These are phyloP conservation scores for Lasioglossum zephyrum DNA, from an alignment of 2,888 invertebrate genomes.

Conservation along the genomic window DNA sequence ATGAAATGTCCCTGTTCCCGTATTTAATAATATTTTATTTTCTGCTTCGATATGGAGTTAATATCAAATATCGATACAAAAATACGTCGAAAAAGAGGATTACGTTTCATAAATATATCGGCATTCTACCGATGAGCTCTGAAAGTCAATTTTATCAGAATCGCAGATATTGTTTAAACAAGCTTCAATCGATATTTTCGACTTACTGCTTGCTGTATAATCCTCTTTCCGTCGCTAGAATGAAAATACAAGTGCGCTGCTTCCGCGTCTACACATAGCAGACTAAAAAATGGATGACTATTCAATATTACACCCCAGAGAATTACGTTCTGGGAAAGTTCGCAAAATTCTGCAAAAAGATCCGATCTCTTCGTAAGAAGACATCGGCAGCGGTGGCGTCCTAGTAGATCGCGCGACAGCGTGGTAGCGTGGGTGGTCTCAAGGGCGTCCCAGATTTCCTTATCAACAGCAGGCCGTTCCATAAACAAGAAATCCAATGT, in stretches of 20 bases:
- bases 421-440: conserved; percentile 3
- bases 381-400: neutral
- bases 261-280: neutral
- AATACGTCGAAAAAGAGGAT: no score
- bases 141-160: no score
- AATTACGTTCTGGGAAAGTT: neutral
- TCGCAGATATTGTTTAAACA: neutral
- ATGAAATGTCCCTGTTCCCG: neutral
- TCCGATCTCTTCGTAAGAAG: neutral
- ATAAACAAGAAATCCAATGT: conserved; percentile 32
- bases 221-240: neutral
- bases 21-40: neutral
- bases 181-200: neutral
- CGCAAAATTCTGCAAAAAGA: neutral
- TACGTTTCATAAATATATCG: neutral
- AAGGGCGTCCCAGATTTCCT: conserved; percentile 28
- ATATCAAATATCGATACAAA: no score
- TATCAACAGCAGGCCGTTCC: conserved; percentile 24
- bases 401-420: neutral
- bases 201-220: neutral
- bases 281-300: neutral
- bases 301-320: neutral
- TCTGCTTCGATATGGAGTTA: no score
- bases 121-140: no score
- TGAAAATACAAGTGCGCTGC: neutral